These are phyloP conservation scores for Phortica okadai DNA, from an alignment of 2,888 invertebrate species.

Conservation along the genomic window DNA sequence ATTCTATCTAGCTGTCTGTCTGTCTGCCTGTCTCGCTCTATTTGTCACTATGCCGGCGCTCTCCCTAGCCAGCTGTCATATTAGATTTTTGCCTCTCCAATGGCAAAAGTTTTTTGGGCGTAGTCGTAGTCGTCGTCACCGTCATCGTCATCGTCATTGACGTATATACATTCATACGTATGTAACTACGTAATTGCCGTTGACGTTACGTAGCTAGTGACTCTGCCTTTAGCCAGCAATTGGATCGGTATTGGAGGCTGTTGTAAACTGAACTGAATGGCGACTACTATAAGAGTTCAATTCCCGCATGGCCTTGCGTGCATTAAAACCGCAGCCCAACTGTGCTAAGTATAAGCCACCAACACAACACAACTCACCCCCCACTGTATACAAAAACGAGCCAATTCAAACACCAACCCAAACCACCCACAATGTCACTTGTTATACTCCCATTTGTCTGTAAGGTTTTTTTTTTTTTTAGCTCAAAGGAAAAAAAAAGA, in stretches of 20 bases:
- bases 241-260: too few relatives aligned
- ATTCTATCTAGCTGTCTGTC: neutral
- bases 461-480: too few relatives aligned
- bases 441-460: neutral
- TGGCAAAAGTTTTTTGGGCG: conserved; percentile 20
- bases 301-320: neutral
- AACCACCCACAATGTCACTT: neutral
- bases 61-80: neutral
- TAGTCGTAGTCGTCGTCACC: neutral
- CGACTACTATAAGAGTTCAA: neutral
- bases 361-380: neutral
- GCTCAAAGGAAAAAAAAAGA: neutral
- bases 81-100: neutral
- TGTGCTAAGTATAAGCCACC: neutral
- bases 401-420: neutral
- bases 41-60: neutral
- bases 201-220: neutral
- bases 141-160: neutral
- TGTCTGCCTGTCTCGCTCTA: neutral
- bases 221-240: neutral
- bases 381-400: neutral
- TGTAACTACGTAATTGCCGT: neutral
- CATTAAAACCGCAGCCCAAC: neutral
- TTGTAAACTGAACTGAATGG: too few relatives aligned
- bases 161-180: neutral